Conservation (phyloP, 2,797 vertebrate genomes). For the Phoeniculus purpureus region DNA sequence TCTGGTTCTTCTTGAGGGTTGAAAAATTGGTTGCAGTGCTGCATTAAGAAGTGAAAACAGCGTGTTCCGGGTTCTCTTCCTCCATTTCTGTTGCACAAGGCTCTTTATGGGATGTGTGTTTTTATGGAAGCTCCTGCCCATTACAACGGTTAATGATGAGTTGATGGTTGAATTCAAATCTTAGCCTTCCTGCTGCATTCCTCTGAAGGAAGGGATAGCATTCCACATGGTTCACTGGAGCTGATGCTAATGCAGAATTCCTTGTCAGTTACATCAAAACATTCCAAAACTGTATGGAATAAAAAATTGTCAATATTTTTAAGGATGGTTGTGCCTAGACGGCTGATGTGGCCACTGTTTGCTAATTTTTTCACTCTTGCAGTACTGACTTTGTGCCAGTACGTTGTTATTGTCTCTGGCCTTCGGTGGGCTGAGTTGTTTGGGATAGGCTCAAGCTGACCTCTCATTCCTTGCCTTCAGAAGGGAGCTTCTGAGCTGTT, state of each 20-base stretch:
- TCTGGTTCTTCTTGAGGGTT: neutral
- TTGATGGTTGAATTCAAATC: neutral
- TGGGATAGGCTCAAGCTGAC: neutral
- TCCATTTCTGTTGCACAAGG: neutral
- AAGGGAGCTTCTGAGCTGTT: neutral
- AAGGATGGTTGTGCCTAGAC: neutral
- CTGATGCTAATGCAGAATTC: neutral
- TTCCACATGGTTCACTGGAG: neutral
- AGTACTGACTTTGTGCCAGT: neutral
- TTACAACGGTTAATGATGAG: neutral
- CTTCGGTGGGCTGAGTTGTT: rapidly evolving
- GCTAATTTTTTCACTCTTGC: neutral
- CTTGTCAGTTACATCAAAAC: neutral
- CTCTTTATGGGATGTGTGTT: neutral
- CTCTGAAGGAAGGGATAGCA: neutral
- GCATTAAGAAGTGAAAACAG: neutral
- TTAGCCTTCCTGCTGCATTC: neutral
- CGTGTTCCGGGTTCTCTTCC: neutral
- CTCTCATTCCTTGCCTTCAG: neutral
- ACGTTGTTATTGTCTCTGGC: neutral
- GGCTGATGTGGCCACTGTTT: neutral
- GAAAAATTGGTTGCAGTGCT: neutral
- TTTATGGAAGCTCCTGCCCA: neutral
- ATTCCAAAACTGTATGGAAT: neutral
- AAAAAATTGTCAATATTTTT: neutral